Percentiles rank a stretch among this genome's conserved stretches.
Evolutionary conservation across 2,113 vertebrate genomes (phyloP).

Genomic region (Ciconia boyciana): DNA sequence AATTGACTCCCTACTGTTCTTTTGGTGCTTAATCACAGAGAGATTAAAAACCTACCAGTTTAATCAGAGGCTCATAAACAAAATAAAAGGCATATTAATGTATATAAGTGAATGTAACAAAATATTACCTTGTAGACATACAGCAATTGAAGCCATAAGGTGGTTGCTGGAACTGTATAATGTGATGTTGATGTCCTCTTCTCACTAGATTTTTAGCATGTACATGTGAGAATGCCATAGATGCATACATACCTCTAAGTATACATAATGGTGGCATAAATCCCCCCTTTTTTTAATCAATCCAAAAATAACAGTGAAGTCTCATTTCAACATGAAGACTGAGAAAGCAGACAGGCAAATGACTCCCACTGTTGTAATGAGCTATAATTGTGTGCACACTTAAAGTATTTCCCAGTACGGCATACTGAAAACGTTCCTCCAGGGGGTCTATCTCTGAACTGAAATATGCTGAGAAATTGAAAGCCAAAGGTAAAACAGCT

Average conservation of each 20-base stretch:
- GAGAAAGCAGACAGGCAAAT: conserved; percentile 28
- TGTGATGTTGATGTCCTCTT: not conserved
- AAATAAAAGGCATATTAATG: not conserved
- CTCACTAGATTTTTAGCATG: not conserved
- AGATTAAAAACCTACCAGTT: not conserved
- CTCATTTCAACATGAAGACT: not conserved
- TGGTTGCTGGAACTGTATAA: not conserved
- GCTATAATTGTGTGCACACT: not conserved
- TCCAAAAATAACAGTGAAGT: conserved; percentile 12
- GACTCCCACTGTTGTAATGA: conserved; percentile 46
- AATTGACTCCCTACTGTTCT: not conserved
- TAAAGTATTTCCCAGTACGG: not conserved
- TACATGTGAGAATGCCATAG: not conserved
- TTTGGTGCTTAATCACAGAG: not conserved
- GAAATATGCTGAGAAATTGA: not conserved
- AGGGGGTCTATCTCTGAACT: not conserved
- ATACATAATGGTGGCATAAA: not conserved
- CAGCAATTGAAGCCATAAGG: not conserved
- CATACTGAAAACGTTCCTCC: conserved; percentile 2
- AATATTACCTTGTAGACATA: not conserved
- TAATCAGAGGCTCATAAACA: not conserved
- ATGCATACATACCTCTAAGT: not conserved
- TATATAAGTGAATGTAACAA: not conserved
- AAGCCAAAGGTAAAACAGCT: conserved; percentile 16
- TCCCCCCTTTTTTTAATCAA: not conserved